Base-by-base conservation (phyloP, 2,113 vertebrate species). In the Strix aluco region DNA sequence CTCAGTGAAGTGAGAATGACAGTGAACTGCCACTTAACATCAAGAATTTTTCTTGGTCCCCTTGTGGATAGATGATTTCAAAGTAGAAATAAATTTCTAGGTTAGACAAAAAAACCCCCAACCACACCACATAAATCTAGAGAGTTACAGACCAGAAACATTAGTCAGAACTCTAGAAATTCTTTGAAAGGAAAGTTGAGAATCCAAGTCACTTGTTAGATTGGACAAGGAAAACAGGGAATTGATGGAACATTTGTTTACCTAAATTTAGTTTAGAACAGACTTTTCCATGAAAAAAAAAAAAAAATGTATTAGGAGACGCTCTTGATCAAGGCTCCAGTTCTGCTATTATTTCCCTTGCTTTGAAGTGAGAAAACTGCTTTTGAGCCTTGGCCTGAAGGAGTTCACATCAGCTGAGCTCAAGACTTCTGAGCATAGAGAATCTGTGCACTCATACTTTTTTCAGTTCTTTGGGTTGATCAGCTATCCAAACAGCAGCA, bases 361-460 rank as follows among this genome's bases (percentile, higher is more conserved):
- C 49, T 77, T 44, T 89, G 21, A 84, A 73, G 16, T 21, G 34
- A 30, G 42, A 62, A 52, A 86, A 40, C 8, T 52, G 40, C n/a
- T 55, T 62, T 75, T 70, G 21, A 88, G 71, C 22, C n/a, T 70
- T 73, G 69, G 23, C 20, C 66, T 38, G 65, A 87, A 82, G 61
- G 29, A 93, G 72, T 40, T 72, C 7, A 32, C 34, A 61, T 59
- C 22, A 81, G 15, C 38, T 51, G 30, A 89, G 51, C 3, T 2
- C 30, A 32, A 79, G 42, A 51, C 15, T 85, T 47, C 15, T 0
- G 0, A 55, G 9, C 2, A 3, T 3, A 69, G 18, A 51, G 15
- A 69, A 90, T 26, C 9, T 5, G 21, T 15, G n/a, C 34, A 17
- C 18, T 55, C 11, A 1, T n/a, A 27, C 15, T 36, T 90, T 59